phyloP scores from a whole-genome alignment of 2,888 invertebrate species.

The Cistogaster globosa region DNA sequence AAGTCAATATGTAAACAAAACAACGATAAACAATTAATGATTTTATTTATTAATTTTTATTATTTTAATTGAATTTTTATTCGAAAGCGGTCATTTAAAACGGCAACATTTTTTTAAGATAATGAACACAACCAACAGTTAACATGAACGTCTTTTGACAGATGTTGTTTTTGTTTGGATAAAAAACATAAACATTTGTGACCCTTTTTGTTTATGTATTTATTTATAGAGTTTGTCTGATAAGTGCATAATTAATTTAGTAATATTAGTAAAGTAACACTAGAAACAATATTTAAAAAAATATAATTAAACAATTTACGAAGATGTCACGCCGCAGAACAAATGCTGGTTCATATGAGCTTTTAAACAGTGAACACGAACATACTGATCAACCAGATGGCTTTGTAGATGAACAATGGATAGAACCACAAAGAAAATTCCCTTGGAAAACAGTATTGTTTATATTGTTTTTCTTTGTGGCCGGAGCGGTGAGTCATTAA shows the following conservation, averaged over 20 bases:
- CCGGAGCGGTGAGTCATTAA: conserved; percentile 85
- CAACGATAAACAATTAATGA: no score
- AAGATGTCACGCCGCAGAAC: conserved; percentile 71
- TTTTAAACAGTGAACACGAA: conserved; percentile 24
- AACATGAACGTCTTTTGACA: not conserved
- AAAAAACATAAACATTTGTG: conserved; percentile 6
- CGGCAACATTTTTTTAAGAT: conserved; percentile 1
- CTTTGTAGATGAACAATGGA: conserved; percentile 84
- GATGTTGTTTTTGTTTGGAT: conserved; percentile 15
- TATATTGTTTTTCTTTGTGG: conserved; percentile 89
- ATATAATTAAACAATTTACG: not conserved
- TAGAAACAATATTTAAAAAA: no score
- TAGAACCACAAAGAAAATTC: conserved; percentile 87
- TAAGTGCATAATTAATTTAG: conserved; percentile 13
- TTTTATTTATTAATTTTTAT: no score
- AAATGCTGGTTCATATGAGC: conserved; percentile 62
- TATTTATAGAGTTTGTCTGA: conserved; percentile 16
- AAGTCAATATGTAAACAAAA: no score
- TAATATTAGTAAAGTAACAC: not conserved
- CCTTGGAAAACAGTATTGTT: conserved; percentile 93
- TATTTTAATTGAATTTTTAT: no score
- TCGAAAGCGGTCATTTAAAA: not conserved
- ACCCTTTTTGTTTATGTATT: conserved; percentile 44
- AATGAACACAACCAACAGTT: conserved; percentile 31
- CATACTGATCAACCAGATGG: conserved; percentile 70